A percentile compares a stretch with the other conserved stretches of the same genome.
Evolutionary conservation across 2,888 invertebrate genomes (phyloP).

Genomic region (Polia nebulosa): DNA sequence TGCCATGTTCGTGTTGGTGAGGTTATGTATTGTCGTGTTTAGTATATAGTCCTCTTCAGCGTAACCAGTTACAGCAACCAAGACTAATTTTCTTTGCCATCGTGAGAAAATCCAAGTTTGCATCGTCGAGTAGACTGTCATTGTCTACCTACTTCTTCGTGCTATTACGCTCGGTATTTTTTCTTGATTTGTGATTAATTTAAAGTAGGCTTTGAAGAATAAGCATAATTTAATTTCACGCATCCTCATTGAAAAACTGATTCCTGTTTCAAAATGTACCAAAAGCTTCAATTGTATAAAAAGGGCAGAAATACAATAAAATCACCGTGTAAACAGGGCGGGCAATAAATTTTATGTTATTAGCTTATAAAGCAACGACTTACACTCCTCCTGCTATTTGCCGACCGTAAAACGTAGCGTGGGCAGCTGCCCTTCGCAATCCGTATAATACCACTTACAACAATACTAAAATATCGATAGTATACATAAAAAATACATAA

Average conservation of each 20-base stretch:
- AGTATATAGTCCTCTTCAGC: not conserved
- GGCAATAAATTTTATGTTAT: constrained; percentile 64
- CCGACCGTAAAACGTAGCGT: constrained; percentile 55
- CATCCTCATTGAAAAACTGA: too few relatives aligned
- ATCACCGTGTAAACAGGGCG: constrained; percentile 53
- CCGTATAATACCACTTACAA: constrained; percentile 35
- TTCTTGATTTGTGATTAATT: not conserved
- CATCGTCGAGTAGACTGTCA: too few relatives aligned
- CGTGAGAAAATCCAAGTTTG: not conserved
- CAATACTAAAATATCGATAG: constrained; percentile 43
- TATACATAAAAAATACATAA: constrained; percentile 42
- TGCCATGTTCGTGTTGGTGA: constrained; percentile 13
- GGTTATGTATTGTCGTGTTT: not conserved
- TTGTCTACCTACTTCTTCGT: not conserved
- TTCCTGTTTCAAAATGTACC: not conserved
- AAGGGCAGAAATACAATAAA: constrained; percentile 51
- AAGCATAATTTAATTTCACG: not conserved
- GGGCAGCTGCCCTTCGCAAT: constrained; percentile 52
- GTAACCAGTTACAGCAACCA: not conserved
- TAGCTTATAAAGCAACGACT: constrained; percentile 60
- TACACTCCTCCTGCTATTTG: constrained; percentile 49
- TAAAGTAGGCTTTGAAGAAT: not conserved
- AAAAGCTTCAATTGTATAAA: constrained; percentile 29
- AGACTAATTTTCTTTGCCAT: not conserved
- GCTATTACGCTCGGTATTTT: not conserved